Evolutionary conservation across 2,888 invertebrate species (phyloP).

Genomic region (Andrena trimmerana): DNA sequence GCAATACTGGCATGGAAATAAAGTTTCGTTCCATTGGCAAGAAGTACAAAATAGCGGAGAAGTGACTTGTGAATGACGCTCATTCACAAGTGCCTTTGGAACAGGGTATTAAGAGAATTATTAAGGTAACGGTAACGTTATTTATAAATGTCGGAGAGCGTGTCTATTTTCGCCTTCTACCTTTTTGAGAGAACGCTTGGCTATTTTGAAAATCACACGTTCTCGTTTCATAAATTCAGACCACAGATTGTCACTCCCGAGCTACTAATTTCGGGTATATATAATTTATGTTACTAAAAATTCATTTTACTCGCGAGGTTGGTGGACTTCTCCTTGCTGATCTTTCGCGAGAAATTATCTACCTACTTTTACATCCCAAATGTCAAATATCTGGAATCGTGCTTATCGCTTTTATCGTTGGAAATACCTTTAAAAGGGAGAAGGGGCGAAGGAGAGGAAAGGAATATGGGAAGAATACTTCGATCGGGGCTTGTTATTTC

Average conservation of each 20-base stretch:
- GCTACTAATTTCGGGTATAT: background rate
- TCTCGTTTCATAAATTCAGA: slow-evolving; percentile 18
- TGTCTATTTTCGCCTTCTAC: slow-evolving; percentile 5
- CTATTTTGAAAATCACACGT: background rate
- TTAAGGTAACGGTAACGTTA: background rate
- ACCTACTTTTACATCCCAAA: background rate
- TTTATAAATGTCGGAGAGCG: background rate
- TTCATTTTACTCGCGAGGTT: background rate
- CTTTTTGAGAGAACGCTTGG: background rate
- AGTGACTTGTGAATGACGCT: too few relatives aligned
- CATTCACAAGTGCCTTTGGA: too few relatives aligned
- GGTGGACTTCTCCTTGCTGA: background rate
- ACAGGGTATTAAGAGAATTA: background rate
- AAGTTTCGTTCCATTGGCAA: too few relatives aligned
- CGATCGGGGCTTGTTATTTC: slow-evolving; percentile 27
- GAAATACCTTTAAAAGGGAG: background rate
- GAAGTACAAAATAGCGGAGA: too few relatives aligned
- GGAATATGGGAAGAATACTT: background rate
- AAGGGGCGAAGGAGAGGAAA: background rate
- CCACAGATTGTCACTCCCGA: background rate
- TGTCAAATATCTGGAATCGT: too few relatives aligned
- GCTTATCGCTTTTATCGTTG: background rate
- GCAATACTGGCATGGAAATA: too few relatives aligned
- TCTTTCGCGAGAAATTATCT: background rate
- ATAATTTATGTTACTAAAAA: background rate